phyloP scores from a whole-genome alignment of 2,797 vertebrate species.

The Rhinella marina region DNA sequence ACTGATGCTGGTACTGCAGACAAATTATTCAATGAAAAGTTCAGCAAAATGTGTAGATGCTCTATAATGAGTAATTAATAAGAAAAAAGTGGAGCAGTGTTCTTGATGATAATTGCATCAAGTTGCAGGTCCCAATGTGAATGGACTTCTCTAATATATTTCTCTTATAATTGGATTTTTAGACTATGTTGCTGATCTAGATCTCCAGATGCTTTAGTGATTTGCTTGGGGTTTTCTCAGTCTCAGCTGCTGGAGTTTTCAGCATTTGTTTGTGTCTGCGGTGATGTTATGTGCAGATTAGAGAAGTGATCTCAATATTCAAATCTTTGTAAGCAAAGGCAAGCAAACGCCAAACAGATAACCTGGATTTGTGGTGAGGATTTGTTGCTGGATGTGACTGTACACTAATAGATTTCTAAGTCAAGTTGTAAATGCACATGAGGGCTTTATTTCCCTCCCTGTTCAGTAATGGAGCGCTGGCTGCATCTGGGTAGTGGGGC shows the following conservation, averaged over 20 bases:
- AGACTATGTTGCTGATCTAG: conserved; percentile 51
- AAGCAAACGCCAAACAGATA: conserved; percentile 39
- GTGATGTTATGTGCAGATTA: conserved; percentile 50
- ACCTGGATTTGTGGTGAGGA: conserved; percentile 50
- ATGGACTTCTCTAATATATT: conserved; percentile 50
- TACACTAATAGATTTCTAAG: conserved; percentile 3
- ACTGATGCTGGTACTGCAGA: not conserved
- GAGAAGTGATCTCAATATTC: conserved; percentile 55
- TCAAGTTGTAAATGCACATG: not conserved
- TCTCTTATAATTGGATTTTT: conserved; percentile 54
- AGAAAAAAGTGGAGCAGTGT: conserved; percentile 29
- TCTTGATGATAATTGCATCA: conserved; percentile 50
- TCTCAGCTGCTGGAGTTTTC: conserved; percentile 48
- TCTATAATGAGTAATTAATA: not conserved
- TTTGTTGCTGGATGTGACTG: conserved; percentile 37
- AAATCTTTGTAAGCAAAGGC: conserved; percentile 46
- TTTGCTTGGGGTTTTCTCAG: conserved; percentile 52
- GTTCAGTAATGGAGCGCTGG: not conserved
- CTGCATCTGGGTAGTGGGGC: not conserved
- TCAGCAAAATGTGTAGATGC: not conserved
- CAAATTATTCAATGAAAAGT: not conserved
- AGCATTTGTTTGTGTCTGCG: conserved; percentile 40
- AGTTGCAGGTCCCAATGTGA: conserved; percentile 41
- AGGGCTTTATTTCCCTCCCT: not conserved
- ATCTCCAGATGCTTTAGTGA: conserved; percentile 55